phyloP scores from a whole-genome alignment of 2,888 invertebrate species.

The Dromius quadrimaculatus region DNA sequence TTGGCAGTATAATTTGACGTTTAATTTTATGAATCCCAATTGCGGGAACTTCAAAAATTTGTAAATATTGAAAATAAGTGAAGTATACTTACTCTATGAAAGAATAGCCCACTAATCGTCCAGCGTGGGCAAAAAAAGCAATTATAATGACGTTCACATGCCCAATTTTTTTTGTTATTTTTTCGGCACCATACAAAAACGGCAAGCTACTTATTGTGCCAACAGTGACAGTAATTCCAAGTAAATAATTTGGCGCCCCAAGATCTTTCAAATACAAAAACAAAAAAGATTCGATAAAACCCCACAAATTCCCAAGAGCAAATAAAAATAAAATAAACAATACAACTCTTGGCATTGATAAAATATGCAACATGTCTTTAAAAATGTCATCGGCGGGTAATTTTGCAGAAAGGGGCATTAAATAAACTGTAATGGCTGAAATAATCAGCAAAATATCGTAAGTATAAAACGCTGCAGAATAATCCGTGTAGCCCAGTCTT shows the following conservation, averaged over 20 bases:
- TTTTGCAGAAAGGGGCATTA: conserved; percentile 84
- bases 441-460: conserved; percentile 80
- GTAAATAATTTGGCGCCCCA: conserved; percentile 83
- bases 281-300: conserved; percentile 89
- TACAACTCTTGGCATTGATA: conserved; percentile 83
- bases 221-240: conserved; percentile 87
- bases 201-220: conserved; percentile 87
- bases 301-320: conserved; percentile 87
- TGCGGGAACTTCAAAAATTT: no score
- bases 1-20: no score
- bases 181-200: conserved; percentile 86
- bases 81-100: conserved; percentile 80
- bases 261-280: conserved; percentile 88
- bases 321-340: conserved; percentile 86
- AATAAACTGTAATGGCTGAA: conserved; percentile 79
- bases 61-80: conserved; percentile 7
- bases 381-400: conserved; percentile 83
- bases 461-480: conserved; percentile 88
- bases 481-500: conserved; percentile 81
- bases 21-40: no score
- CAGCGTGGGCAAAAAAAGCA: conserved; percentile 87
- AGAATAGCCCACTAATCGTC: conserved; percentile 85
- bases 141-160: conserved; percentile 87
- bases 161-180: conserved; percentile 83
- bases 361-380: conserved; percentile 79